Conservation (phyloP, 2,888 invertebrate species). For the Scaptomyza cyrtandrae region DNA sequence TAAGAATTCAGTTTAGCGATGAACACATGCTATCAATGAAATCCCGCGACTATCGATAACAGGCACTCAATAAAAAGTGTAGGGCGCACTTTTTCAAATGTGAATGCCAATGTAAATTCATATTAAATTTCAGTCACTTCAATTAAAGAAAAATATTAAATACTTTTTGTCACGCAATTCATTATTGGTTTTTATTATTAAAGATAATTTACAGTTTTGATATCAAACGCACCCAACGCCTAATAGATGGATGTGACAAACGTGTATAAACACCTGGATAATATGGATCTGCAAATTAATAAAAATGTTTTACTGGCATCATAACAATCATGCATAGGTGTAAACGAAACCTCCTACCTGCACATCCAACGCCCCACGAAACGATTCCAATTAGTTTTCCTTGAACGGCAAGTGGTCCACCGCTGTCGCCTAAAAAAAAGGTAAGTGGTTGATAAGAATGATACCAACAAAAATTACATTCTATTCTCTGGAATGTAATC, state of each 20-base stretch:
- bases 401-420: constrained; percentile 77
- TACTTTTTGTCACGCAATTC: constrained; percentile 11
- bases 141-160: background rate
- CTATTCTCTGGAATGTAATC: background rate
- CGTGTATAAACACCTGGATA: constrained; percentile 82
- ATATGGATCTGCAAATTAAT: constrained; percentile 70
- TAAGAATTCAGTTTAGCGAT: constrained; percentile 45
- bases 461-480: background rate
- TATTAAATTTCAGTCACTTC: too few relatives aligned
- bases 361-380: constrained; percentile 83
- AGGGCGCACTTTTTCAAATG: constrained; percentile 37
- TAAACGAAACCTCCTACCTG: constrained; percentile 37
- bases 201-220: constrained; percentile 67
- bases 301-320: background rate
- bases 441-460: background rate
- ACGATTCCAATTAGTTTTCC: constrained; percentile 80
- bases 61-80: rapidly evolving
- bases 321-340: background rate
- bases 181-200: constrained; percentile 9
- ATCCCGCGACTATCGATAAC: constrained; percentile 40
- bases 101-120: background rate
- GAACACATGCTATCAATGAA: background rate
- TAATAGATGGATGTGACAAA: constrained; percentile 75
- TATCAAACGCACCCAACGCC: constrained; percentile 80
- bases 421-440: constrained; percentile 72